phyloP scores from a whole-genome alignment of 2,797 vertebrate species.

The Sternarchorhynchus goeldii region DNA sequence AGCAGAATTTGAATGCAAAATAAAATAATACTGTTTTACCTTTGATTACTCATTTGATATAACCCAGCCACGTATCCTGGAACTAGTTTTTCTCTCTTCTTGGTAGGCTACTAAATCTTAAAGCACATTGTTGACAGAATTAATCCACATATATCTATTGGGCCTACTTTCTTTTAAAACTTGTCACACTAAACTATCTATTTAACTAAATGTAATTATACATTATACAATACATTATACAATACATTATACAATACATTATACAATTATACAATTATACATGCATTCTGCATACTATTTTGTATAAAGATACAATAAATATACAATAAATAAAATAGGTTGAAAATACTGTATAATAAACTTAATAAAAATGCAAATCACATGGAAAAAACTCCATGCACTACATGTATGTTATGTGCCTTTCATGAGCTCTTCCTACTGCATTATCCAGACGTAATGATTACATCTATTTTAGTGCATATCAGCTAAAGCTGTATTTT shows the following conservation, averaged over 20 bases:
- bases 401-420: background rate
- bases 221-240: background rate
- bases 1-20: background rate
- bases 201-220: background rate
- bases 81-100: conserved; percentile 5
- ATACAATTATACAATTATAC: too few species aligned
- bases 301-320: too few species aligned
- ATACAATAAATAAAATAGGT: too few species aligned
- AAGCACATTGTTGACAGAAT: background rate
- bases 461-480: background rate
- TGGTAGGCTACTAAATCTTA: background rate
- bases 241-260: background rate
- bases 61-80: background rate
- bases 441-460: background rate
- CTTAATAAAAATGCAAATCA: background rate
- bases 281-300: too few species aligned
- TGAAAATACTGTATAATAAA: too few species aligned
- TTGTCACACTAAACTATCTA: background rate
- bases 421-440: background rate
- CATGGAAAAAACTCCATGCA: background rate
- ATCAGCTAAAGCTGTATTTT: background rate
- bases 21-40: background rate
- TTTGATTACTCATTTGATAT: background rate
- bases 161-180: background rate
- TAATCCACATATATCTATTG: too few species aligned